Evolutionary conservation across 2,113 vertebrate genomes (phyloP), one percentile per base, ranked within the genome.

Genomic region (Chloropsis hardwickii): DNA sequence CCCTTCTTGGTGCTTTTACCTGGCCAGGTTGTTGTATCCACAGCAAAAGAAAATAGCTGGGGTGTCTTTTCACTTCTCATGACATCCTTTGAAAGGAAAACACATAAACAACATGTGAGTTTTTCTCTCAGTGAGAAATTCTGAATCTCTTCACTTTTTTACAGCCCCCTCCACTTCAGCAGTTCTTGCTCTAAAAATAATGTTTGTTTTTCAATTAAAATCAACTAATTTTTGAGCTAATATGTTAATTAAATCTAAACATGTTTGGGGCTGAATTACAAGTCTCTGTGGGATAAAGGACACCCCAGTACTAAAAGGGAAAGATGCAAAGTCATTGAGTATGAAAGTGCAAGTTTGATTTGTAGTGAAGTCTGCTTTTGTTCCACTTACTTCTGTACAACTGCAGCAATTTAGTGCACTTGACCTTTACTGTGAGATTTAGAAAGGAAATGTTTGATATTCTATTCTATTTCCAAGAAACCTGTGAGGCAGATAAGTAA

Each of bases 391-490:
- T 87, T 95, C 66, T 82, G 54, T 77, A 84, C 81, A 92, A 69
- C 81, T 87, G 82, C 67, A 81, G 86, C 91, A 94, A 92, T 94
- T 86, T 88, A 86, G 64, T 81, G 73, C 88, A 94, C 67, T 93
- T 96, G 92, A 97, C 96, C 96, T 97, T 97, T 97, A 86, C 40
- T 10, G 33, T 91, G 91, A 94, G 96, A 86, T 94, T 94, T 91
- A 81, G 83, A 88, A 88, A 94, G 86, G 86, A 94, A 94, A 64
- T 78, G 44, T 86, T 95, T 96, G 90, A 90, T 95, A 94, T 81
- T 88, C 76, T 81, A 23, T 48, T 93, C 64, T 88, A 39, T 88
- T 95, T 95, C 79, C 82, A 90, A 76, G 67, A 92, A 97, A 70
- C 54, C 54, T 80, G 18, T 42, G 64, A 94, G 90, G 64, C 76